These are phyloP conservation scores for Lagopus leucura DNA, from an alignment of 2,113 vertebrate genomes.

Conservation along the genomic window DNA sequence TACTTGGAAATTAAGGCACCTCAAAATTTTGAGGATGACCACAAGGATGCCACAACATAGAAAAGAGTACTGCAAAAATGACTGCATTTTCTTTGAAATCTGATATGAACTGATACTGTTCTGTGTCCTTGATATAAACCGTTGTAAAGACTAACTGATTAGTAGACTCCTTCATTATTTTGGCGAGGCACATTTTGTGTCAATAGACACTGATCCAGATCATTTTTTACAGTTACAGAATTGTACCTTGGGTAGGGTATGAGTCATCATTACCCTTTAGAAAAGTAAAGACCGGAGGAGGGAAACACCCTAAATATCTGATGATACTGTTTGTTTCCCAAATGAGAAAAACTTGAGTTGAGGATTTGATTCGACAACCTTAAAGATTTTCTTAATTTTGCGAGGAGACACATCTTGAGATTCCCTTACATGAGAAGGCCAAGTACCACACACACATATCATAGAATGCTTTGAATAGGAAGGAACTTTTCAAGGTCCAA, in stretches of 20 bases:
- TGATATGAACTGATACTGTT: background rate
- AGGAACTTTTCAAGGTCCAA: too few relatives aligned
- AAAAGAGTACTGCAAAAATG: background rate
- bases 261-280: too few relatives aligned
- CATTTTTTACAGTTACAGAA: background rate
- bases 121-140: background rate
- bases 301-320: background rate
- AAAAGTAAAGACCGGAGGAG: background rate
- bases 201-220: background rate
- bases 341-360: fast-evolving
- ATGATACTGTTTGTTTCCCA: background rate
- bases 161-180: background rate
- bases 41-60: background rate
- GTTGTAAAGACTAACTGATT: background rate
- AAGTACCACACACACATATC: background rate
- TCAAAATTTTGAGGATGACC: background rate
- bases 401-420: background rate
- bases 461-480: too few relatives aligned
- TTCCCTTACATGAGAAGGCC: background rate
- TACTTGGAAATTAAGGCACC: background rate
- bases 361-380: background rate
- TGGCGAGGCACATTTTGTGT: background rate
- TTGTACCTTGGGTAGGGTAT: background rate
- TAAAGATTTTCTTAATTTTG: background rate
- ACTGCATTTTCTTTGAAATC: background rate